Evolutionary conservation across 2,888 invertebrate species (phyloP).

Genomic region (Melieria picta): DNA sequence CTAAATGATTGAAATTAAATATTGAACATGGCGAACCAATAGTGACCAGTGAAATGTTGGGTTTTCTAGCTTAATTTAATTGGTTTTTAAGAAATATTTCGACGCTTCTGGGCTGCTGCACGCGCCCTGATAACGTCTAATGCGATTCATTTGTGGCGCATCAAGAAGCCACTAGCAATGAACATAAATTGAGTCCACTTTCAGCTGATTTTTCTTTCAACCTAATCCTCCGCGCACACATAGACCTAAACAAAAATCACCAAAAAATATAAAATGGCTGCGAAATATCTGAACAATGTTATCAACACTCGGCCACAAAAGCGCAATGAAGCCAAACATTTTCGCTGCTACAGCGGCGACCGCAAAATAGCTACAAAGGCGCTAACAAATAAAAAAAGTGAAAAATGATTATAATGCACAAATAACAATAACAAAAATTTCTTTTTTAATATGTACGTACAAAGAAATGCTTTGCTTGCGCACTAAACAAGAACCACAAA

Average conservation of each 20-base stretch:
- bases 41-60: background rate
- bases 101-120: slow-evolving; percentile 9
- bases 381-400: slow-evolving; percentile 8
- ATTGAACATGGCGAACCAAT: background rate
- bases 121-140: slow-evolving; percentile 4
- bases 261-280: slow-evolving; percentile 8
- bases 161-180: slow-evolving; percentile 13
- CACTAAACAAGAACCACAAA: slow-evolving; percentile 5
- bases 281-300: slow-evolving; percentile 17
- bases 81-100: slow-evolving; percentile 5
- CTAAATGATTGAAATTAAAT: background rate
- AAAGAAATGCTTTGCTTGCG: too few species aligned
- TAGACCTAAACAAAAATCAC: background rate
- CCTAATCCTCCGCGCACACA: background rate
- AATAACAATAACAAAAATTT: slow-evolving; percentile 9
- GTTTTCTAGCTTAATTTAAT: slow-evolving; percentile 18
- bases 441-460: background rate
- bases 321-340: slow-evolving; percentile 17
- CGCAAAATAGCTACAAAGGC: background rate
- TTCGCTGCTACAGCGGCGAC: background rate
- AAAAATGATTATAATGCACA: slow-evolving; percentile 9
- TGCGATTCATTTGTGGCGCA: background rate
- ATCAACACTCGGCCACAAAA: slow-evolving; percentile 31
- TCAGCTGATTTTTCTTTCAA: slow-evolving; percentile 7
- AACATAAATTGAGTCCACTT: slow-evolving; percentile 19